A percentile compares a stretch with the other conserved stretches of the same genome.
These are phyloP conservation scores for Myioborus miniatus DNA, from an alignment of 2,797 vertebrate genomes.

Conservation along the genomic window DNA sequence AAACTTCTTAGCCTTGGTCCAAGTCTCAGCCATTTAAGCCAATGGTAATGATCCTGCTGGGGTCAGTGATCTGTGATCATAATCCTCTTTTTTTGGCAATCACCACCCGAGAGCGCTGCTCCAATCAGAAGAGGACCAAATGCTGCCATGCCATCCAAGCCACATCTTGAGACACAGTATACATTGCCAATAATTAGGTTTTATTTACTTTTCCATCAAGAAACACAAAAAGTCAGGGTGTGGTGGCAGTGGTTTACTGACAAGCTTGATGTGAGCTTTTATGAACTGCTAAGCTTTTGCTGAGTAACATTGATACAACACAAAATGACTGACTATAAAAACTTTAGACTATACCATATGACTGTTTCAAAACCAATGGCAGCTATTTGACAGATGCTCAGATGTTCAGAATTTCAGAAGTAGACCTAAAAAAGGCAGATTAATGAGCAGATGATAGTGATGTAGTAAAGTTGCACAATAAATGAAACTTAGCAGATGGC, in stretches of 20 bases:
- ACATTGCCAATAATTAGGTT: neutral
- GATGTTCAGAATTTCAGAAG: constrained; percentile 25
- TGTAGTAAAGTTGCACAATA: constrained; percentile 48
- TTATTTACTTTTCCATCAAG: neutral
- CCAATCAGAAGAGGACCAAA: neutral
- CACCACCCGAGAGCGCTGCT: rapidly evolving
- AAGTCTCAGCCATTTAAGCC: neutral
- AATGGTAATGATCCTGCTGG: neutral
- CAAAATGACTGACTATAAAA: neutral
- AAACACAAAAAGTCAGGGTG: neutral
- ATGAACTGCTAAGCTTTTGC: neutral
- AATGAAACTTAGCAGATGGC: constrained; percentile 62
- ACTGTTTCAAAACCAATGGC: neutral
- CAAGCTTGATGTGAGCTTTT: neutral
- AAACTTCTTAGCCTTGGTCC: neutral
- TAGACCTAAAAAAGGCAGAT: constrained; percentile 50
- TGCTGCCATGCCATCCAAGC: neutral
- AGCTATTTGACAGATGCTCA: constrained; percentile 46
- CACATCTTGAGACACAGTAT: neutral
- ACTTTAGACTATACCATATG: neutral
- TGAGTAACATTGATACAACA: rapidly evolving
- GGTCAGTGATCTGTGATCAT: neutral
- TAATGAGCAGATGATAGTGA: constrained; percentile 44
- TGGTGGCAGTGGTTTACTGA: neutral
- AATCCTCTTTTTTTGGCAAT: neutral